Conservation (phyloP, 2,888 invertebrate genomes). For the Girardia tigrina region DNA sequence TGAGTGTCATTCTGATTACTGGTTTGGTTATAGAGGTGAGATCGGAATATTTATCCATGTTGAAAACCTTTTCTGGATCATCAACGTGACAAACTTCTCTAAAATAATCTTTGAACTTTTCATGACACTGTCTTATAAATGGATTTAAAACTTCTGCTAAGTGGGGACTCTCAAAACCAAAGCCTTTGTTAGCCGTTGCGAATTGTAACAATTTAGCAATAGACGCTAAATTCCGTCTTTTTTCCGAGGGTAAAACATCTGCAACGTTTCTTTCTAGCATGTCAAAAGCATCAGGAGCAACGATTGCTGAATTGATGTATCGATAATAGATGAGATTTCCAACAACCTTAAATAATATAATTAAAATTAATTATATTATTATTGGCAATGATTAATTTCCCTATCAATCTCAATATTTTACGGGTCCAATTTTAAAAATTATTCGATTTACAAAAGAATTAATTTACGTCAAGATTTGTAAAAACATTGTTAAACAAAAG, state of each 20-base stretch:
- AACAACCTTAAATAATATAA: conserved; percentile 55
- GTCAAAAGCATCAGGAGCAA: conserved; percentile 65
- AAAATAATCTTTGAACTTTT: conserved; percentile 62
- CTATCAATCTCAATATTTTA: too few relatives aligned
- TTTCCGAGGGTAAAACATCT: conserved; percentile 54
- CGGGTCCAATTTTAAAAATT: too few relatives aligned
- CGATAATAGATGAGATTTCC: conserved; percentile 66
- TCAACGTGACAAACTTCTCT: conserved; percentile 60
- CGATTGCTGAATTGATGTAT: conserved; percentile 64
- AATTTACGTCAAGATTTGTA: too few relatives aligned
- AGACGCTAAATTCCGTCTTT: conserved; percentile 62
- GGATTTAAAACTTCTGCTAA: conserved; percentile 60
- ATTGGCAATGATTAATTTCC: too few relatives aligned
- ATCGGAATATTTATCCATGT: conserved; percentile 64
- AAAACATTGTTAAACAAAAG: too few relatives aligned
- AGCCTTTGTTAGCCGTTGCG: conserved; percentile 67
- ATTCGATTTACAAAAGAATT: too few relatives aligned
- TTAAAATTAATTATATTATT: too few relatives aligned
- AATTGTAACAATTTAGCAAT: conserved; percentile 68
- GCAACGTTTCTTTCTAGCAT: conserved; percentile 58
- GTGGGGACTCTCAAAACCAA: conserved; percentile 63
- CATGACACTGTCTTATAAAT: conserved; percentile 65
- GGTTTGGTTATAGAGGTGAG: conserved; percentile 62
- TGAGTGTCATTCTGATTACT: conserved; percentile 60
- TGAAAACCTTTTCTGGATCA: conserved; percentile 61